phyloP scores from a whole-genome alignment of 2,797 vertebrate genomes.

The Acanthiza pusilla region DNA sequence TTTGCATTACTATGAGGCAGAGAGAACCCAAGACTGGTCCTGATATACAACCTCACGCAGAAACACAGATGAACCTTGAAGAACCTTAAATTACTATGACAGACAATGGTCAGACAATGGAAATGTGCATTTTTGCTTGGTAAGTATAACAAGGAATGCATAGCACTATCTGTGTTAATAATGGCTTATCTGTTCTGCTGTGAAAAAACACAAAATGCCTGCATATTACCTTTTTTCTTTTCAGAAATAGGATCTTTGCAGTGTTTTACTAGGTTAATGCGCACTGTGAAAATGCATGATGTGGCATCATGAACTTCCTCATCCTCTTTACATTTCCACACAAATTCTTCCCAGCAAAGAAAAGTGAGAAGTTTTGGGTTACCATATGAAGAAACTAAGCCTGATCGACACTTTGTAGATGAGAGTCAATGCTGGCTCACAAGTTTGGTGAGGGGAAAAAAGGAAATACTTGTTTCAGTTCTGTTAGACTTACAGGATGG shows the following conservation, averaged over 20 bases:
- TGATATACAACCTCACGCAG: neutral
- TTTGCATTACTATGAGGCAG: neutral
- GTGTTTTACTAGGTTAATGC: neutral
- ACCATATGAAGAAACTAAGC: neutral
- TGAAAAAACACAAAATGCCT: neutral
- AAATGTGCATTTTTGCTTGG: neutral
- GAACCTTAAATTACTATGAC: neutral
- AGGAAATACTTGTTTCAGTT: conserved; percentile 15
- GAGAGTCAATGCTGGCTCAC: neutral
- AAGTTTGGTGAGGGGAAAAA: neutral
- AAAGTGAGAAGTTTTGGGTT: conserved; percentile 21
- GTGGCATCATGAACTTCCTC: neutral
- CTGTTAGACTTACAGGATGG: neutral
- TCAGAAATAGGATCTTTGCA: neutral
- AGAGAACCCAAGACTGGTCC: neutral
- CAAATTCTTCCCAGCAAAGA: conserved; percentile 39
- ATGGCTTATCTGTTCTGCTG: neutral
- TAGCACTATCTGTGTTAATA: neutral
- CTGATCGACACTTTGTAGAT: neutral
- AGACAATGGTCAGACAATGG: neutral
- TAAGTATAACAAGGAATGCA: neutral
- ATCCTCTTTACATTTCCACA: conserved; percentile 14
- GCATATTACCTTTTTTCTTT: neutral
- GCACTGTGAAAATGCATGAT: neutral
- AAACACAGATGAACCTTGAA: neutral